Evolutionary conservation across 2,888 invertebrate genomes (phyloP).

Genomic region (Agrochola lychnidis): DNA sequence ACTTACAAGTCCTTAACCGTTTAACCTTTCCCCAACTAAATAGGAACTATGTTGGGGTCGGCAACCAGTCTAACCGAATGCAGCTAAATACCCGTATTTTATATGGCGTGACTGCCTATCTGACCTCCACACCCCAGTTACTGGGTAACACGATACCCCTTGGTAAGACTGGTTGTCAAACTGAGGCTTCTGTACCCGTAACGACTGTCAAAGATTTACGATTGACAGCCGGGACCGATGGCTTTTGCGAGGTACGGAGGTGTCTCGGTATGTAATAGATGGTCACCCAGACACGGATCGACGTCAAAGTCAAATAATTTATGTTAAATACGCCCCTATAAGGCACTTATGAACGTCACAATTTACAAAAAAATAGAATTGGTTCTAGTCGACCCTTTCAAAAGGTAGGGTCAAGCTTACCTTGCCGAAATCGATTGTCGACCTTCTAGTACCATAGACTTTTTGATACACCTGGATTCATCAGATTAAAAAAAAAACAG

Average conservation of each 20-base stretch:
- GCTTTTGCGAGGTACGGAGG: neutral
- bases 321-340: no score
- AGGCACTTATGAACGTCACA: no score
- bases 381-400: no score
- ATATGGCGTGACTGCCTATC: neutral
- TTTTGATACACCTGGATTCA: neutral
- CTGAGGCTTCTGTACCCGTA: neutral
- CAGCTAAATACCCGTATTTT: neutral
- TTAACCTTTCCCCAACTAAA: neutral
- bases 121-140: neutral
- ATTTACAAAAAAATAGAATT: no score
- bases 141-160: neutral
- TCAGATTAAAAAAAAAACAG: no score
- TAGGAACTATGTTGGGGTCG: neutral
- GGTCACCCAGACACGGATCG: neutral
- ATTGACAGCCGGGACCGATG: neutral
- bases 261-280: neutral
- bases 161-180: neutral
- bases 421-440: neutral
- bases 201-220: neutral
- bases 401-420: neutral
- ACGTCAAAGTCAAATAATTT: no score
- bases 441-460: neutral
- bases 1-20: no score
- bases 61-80: neutral